Evolutionary conservation across 92 coral and sea anemone species (phyloP), one percentile per base, ranked within the genome.

Genomic region (Phenganax subtilis): DNA sequence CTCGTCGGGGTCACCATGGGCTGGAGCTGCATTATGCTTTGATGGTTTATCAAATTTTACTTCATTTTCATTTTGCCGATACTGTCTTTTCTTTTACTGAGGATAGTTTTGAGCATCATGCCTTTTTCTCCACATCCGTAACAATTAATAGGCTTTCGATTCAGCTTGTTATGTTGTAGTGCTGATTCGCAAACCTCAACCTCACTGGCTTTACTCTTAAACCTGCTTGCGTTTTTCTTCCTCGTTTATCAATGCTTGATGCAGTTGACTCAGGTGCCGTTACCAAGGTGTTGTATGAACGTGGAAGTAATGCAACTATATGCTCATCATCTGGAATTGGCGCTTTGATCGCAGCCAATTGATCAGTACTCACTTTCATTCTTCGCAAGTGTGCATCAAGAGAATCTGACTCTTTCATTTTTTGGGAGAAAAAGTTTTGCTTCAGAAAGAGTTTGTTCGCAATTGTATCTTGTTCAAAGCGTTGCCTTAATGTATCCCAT

Each of bases 291-390:
- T 78, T 84, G 67, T 82, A 88, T 82, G 85, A 69, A 76, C 76
- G 80, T 80, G 84, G 82, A 47, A 86, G 80, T 76, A 88, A 72
- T 75, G 89, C 80, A 57, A 88, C 87, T 62, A 85, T 82, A 74
- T 67, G 81, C 52, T 89, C 87, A 73, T 89, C 87, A 68, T 86
- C 84, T 20, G 87, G 75, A 80, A 85, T 82, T 20, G 91, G 87
- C 52, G 87, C 85, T 68, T 86, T 88, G 68, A 85, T 78, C 30
- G 89, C 91, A 8, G 87, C 86, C 72, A 85, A 86, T 71, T 82
- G 83, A 73, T 89, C 84, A 8, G 88, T 88, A 28, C 86, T 77
- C 75, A 70, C 87, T 56, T 83, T 86, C 85, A 82, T 86, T 51
- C 70, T 60, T 78, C 81, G 80, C 57, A 80, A 73, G 81, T 88